These are phyloP conservation scores for Chymomyza costata DNA, from an alignment of 1,140 invertebrate species.

Conservation along the genomic window DNA sequence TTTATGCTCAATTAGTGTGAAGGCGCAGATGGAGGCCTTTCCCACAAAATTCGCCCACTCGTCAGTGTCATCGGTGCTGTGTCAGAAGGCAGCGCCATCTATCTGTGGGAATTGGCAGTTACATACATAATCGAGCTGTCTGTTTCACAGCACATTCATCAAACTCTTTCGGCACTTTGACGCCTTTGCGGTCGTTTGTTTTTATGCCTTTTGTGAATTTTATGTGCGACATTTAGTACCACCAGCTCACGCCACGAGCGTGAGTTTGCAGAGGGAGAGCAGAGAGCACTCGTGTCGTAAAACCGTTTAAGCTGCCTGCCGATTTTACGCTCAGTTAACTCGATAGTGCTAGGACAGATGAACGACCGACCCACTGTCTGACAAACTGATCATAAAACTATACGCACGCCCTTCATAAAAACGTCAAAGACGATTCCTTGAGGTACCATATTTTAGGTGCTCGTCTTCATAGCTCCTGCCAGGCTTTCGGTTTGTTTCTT, in stretches of 20 bases:
- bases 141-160: conserved; percentile 52
- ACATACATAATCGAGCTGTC: conserved; percentile 43
- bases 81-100: too few species aligned
- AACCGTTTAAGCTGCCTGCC: conserved; percentile 54
- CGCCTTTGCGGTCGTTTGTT: conserved; percentile 13
- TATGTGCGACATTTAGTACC: conserved; percentile 44
- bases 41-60: not conserved
- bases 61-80: not conserved
- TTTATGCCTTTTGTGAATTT: conserved; percentile 53
- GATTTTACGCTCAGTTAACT: conserved; percentile 68
- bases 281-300: conserved; percentile 42
- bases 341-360: conserved; percentile 32
- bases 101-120: conserved; percentile 16
- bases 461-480: not conserved
- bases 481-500: conserved; percentile 2
- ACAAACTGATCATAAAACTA: conserved; percentile 55
- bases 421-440: conserved; percentile 59
- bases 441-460: conserved; percentile 36
- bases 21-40: conserved; percentile 17
- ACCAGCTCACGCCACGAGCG: not conserved
- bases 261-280: not conserved
- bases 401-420: conserved; percentile 63
- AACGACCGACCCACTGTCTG: not conserved
- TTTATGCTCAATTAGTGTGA: conserved; percentile 68
- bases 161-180: conserved; percentile 50